Percentiles rank a stretch among this genome's conserved stretches.
These are phyloP conservation scores for Rhynchophorus ferrugineus DNA, from an alignment of 1,140 invertebrate species.

Conservation along the genomic window DNA sequence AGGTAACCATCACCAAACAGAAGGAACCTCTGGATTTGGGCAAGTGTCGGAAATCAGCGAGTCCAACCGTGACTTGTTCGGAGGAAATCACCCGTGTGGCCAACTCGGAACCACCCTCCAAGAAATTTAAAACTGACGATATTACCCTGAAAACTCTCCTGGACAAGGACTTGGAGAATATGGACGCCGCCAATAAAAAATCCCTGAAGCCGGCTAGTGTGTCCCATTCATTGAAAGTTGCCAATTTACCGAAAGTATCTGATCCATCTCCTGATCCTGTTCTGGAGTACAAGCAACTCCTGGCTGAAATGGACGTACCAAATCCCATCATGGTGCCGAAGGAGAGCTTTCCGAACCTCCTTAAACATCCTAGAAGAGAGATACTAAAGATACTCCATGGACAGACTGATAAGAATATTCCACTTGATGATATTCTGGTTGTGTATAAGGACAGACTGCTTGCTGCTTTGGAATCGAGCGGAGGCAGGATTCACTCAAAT, in stretches of 20 bases:
- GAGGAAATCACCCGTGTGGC: conserved; percentile 43
- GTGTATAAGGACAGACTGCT: conserved; percentile 47
- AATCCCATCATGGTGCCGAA: conserved; percentile 74
- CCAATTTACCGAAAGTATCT: conserved; percentile 40
- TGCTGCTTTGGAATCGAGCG: conserved; percentile 67
- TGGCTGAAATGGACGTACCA: conserved; percentile 63
- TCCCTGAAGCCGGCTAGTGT: conserved; percentile 27
- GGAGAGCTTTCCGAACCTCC: conserved; percentile 58
- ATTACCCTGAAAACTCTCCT: conserved; percentile 40
- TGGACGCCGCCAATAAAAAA: conserved; percentile 36
- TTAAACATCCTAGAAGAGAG: conserved; percentile 65
- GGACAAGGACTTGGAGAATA: conserved; percentile 36
- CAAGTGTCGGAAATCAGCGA: conserved; percentile 52
- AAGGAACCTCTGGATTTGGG: conserved; percentile 60
- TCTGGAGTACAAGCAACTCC: conserved; percentile 63
- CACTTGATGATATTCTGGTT: conserved; percentile 56
- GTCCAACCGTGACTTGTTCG: conserved; percentile 53
- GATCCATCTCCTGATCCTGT: conserved; percentile 53
- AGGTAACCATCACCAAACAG: conserved; percentile 50
- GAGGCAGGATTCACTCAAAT: conserved; percentile 41
- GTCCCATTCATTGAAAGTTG: conserved; percentile 32
- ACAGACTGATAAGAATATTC: conserved; percentile 12
- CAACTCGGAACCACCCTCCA: conserved; percentile 49
- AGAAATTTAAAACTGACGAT: conserved; percentile 48
- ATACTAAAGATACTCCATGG: conserved; percentile 62